Base-by-base conservation (phyloP, 1,140 invertebrate species). In the Mactra quadrangularis region DNA sequence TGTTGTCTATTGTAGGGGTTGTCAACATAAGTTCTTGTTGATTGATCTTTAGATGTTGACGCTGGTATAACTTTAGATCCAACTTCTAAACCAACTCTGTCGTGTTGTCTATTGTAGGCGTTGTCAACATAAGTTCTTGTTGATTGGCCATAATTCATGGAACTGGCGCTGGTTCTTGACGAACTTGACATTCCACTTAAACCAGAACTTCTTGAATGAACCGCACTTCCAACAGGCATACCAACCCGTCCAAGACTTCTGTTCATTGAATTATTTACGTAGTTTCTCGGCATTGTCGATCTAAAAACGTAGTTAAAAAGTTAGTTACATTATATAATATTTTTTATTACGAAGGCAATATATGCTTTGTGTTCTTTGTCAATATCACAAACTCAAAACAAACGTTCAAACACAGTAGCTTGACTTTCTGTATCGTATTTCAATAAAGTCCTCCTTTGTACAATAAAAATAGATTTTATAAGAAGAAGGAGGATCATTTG, bases 231-330 rank as follows among this genome's bases (percentile, higher is more conserved):
- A n/a, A 15, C 1, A 27, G 68, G 57, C 79, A 82, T 52, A 13
- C 71, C 83, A 3, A 82, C 81, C 4, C 83, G 19, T 4, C 82
- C 82, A 0, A 85, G 62, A 22, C 35, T 57, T n/a, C 75, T 53
- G 31, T 87, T 87, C 0, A 25, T 29, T 0, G 72, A 19, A 47
- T 85, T 87, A 29, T 87, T 79, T 2, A 85, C 83, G 29, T 87
- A 87, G 2, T 45, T 78, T 4, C 66, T 75, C 0, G 75, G 53
- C 38, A 41, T 41, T 15, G 6, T 41, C 6, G n/a, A n/a, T n/a
- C n/a, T n/a, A n/a, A n/a, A n/a, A n/a, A n/a, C n/a, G n/a, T n/a
- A n/a, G n/a, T n/a, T n/a, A n/a, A n/a, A n/a, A n/a, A n/a, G n/a
- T n/a, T n/a, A n/a, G n/a, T n/a, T n/a, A n/a, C n/a, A n/a, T n/a